Percentiles rank a stretch among this genome's conserved stretches.
These are phyloP conservation scores for Caenorhabditis sp. DNA, from an alignment of 2,888 invertebrate species.

Conservation along the genomic window DNA sequence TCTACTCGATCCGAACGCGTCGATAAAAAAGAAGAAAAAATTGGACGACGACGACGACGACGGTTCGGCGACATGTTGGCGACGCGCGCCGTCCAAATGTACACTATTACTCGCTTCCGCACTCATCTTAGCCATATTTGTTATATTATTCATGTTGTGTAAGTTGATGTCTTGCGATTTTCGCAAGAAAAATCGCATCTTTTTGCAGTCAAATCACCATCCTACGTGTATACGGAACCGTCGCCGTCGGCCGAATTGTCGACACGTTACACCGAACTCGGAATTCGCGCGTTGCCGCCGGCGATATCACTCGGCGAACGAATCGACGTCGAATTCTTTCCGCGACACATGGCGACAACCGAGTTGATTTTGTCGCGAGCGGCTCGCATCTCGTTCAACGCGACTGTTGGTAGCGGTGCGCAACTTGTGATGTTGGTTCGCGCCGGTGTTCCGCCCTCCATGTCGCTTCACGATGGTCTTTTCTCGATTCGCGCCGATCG, in stretches of 20 bases:
- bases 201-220: slow-evolving; percentile 50
- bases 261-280: slow-evolving; percentile 27
- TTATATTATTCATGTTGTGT: slow-evolving; percentile 49
- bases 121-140: slow-evolving; percentile 38
- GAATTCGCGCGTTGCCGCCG: slow-evolving; percentile 53
- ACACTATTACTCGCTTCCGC: slow-evolving; percentile 24
- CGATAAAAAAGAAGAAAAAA: slow-evolving; percentile 34
- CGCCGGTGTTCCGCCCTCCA: slow-evolving; percentile 84
- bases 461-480: slow-evolving; percentile 91
- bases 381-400: slow-evolving; percentile 51
- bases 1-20: slow-evolving; percentile 1
- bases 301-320: slow-evolving; percentile 55
- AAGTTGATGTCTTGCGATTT: slow-evolving; percentile 13
- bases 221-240: slow-evolving; percentile 48
- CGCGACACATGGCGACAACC: slow-evolving; percentile 53
- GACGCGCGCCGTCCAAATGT: slow-evolving; percentile 27
- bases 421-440: slow-evolving; percentile 88
- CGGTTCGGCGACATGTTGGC: not conserved
- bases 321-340: slow-evolving; percentile 55
- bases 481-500: slow-evolving; percentile 58
- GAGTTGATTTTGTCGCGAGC: slow-evolving; percentile 43
- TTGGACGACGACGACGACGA: slow-evolving; percentile 22
- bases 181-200: not conserved
- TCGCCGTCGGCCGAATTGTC: slow-evolving; percentile 33
- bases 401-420: slow-evolving; percentile 63